A percentile compares a stretch with the other conserved stretches of the same genome.
These are phyloP conservation scores for Xiphophorus couchianus DNA, from an alignment of 2,113 vertebrate genomes.

Conservation along the genomic window DNA sequence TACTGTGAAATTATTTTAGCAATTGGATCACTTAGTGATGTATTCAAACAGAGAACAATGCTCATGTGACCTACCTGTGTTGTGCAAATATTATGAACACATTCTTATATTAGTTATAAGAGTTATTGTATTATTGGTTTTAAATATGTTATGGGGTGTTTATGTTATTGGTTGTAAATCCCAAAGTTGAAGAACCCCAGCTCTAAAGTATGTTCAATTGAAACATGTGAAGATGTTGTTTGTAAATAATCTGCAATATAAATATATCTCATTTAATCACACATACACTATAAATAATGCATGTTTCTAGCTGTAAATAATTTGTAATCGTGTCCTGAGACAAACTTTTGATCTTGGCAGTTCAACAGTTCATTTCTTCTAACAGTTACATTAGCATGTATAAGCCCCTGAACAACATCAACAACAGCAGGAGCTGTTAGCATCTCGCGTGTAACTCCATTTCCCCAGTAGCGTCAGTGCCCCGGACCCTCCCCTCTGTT, in stretches of 20 bases:
- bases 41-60: no score
- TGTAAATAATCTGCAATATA: background rate
- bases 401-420: slow-evolving; percentile 4
- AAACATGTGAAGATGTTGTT: no score
- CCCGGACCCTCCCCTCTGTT: slow-evolving; percentile 38
- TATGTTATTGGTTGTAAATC: background rate
- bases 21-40: no score
- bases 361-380: background rate
- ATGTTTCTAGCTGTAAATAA: background rate
- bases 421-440: slow-evolving; percentile 64
- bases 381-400: slow-evolving; percentile 7
- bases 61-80: no score
- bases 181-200: no score
- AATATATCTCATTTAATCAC: background rate
- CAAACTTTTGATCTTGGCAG: background rate
- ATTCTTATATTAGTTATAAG: background rate
- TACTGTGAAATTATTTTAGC: no score
- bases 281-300: background rate
- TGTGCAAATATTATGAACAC: background rate
- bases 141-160: no score
- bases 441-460: slow-evolving; percentile 70
- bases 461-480: slow-evolving; percentile 48
- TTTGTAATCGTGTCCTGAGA: background rate
- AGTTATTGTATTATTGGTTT: background rate
- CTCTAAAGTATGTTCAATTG: no score